Conservation (phyloP, 2,888 invertebrate species). For the Pharmacophagus antenor region DNA sequence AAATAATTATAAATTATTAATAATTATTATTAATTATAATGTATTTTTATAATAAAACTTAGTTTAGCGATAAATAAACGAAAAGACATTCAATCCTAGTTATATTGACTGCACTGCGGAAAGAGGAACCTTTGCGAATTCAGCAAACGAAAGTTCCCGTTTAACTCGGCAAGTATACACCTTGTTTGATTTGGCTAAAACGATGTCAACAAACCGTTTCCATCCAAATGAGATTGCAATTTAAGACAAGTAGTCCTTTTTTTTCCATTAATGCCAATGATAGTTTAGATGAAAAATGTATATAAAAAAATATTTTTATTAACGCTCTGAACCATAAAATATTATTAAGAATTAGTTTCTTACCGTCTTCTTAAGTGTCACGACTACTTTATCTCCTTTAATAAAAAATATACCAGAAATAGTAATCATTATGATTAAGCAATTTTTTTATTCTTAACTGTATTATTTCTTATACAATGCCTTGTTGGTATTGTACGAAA, state of each 20-base stretch:
- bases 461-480: too few relatives aligned
- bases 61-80: not conserved
- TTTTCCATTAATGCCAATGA: not conserved
- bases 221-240: slow-evolving; percentile 19
- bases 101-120: slow-evolving; percentile 16
- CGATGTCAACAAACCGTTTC: slow-evolving; percentile 26
- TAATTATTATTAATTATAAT: too few relatives aligned
- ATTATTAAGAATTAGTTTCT: too few relatives aligned
- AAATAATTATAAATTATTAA: too few relatives aligned
- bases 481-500: too few relatives aligned
- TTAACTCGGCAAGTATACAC: slow-evolving; percentile 10
- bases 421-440: too few relatives aligned
- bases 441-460: too few relatives aligned
- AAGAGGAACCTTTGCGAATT: slow-evolving; percentile 6
- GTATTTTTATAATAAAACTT: not conserved
- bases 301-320: too few relatives aligned
- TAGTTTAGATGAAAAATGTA: not conserved
- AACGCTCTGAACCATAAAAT: too few relatives aligned
- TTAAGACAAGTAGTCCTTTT: slow-evolving; percentile 5
- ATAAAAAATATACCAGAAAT: too few relatives aligned
- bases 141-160: slow-evolving; percentile 12
- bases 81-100: not conserved
- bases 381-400: too few relatives aligned
- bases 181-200: slow-evolving; percentile 24
- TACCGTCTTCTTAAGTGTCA: too few relatives aligned